Conservation (phyloP, 1,140 invertebrate genomes). For the Macrobrachium nipponense region DNA sequence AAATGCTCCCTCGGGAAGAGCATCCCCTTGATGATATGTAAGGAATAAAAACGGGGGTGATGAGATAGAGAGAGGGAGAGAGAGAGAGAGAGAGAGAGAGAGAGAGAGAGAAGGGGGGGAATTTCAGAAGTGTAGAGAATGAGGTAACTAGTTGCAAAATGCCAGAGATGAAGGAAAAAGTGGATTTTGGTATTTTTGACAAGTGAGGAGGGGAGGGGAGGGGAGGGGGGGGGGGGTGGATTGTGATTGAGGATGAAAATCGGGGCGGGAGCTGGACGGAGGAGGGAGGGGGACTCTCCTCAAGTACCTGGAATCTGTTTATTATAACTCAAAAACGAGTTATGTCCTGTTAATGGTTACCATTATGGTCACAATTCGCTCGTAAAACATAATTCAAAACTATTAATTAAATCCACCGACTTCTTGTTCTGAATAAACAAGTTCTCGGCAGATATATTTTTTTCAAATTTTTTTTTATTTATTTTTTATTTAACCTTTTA, state of each 20-base stretch:
- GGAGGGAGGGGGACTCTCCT: neutral
- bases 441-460: slow-evolving; percentile 1
- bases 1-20: too few species aligned
- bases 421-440: slow-evolving; percentile 53
- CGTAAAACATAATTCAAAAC: slow-evolving; percentile 51
- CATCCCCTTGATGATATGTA: too few species aligned
- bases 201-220: neutral
- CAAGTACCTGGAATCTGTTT: slow-evolving; percentile 31
- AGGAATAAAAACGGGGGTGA: neutral
- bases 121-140: neutral
- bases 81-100: too few species aligned
- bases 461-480: neutral
- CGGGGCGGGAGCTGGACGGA: neutral
- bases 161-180: slow-evolving; percentile 25
- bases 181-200: neutral
- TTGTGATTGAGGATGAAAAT: too few species aligned
- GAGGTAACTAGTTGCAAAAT: neutral
- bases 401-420: slow-evolving; percentile 52
- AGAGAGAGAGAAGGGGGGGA: neutral
- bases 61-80: too few species aligned
- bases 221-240: neutral
- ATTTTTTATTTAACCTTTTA: neutral
- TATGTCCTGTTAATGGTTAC: slow-evolving; percentile 44
- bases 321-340: slow-evolving; percentile 43
- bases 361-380: slow-evolving; percentile 44